Conservation (phyloP, 1,140 invertebrate genomes). For the Heliothis virescens region DNA sequence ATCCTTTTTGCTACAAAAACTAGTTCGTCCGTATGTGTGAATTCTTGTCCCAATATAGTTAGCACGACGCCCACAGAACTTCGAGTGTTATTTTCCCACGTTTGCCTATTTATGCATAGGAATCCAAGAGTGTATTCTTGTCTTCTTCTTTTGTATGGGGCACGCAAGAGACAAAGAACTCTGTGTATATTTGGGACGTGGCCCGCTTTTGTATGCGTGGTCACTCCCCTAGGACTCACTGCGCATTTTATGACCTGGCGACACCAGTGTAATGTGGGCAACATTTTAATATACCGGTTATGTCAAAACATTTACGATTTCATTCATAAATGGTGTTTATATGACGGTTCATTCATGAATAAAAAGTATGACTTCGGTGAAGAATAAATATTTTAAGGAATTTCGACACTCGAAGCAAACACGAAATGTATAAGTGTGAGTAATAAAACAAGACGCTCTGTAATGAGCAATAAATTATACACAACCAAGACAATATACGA, state of each 20-base stretch:
- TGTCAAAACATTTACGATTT: slow-evolving; percentile 2
- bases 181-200: slow-evolving; percentile 55
- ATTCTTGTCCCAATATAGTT: slow-evolving; percentile 40
- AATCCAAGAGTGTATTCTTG: slow-evolving; percentile 56
- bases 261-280: slow-evolving; percentile 8
- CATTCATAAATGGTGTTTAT: slow-evolving; percentile 19
- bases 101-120: slow-evolving; percentile 59
- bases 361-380: no score
- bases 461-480: no score
- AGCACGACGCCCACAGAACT: slow-evolving; percentile 58
- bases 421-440: no score
- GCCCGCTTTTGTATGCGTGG: slow-evolving; percentile 62
- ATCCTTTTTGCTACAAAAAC: slow-evolving; percentile 9
- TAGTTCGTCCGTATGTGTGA: neutral
- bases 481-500: no score
- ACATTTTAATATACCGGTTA: slow-evolving; percentile 30
- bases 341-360: no score
- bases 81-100: slow-evolving; percentile 71
- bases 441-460: no score
- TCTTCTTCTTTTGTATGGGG: slow-evolving; percentile 50
- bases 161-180: slow-evolving; percentile 55
- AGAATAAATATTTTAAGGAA: no score
- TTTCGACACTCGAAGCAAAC: no score
- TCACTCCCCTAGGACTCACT: slow-evolving; percentile 51
- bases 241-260: slow-evolving; percentile 55